phyloP scores from a whole-genome alignment of 2,888 invertebrate genomes.

The Acronicta leporina region DNA sequence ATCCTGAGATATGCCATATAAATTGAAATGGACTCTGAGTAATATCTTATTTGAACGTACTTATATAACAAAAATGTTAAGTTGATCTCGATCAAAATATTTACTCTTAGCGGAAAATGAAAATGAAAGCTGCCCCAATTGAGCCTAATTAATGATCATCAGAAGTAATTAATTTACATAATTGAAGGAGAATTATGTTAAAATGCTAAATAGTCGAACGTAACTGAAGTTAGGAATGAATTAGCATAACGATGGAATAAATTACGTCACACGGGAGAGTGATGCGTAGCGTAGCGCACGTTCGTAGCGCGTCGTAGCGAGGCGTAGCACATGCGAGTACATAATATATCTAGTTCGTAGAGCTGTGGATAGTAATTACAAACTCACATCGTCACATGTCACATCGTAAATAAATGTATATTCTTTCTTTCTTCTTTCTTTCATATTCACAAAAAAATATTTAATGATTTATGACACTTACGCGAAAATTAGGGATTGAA shows the following conservation, averaged over 20 bases:
- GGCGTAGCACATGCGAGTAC: too few relatives aligned
- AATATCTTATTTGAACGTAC: neutral
- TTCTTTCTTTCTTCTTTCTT: too few relatives aligned
- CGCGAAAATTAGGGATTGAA: too few relatives aligned
- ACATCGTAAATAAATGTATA: too few relatives aligned
- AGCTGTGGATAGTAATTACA: too few relatives aligned
- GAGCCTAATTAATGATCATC: constrained; percentile 70
- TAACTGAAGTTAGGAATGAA: constrained; percentile 63
- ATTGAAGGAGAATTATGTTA: constrained; percentile 70
- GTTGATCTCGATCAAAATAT: constrained; percentile 28
- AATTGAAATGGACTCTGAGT: too few relatives aligned
- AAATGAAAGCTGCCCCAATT: constrained; percentile 56
- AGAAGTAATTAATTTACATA: constrained; percentile 77
- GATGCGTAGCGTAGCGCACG: constrained; percentile 7
- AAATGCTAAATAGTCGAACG: constrained; percentile 71
- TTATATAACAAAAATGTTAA: constrained; percentile 23
- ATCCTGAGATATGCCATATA: too few relatives aligned
- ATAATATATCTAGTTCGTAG: too few relatives aligned
- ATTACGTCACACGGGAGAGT: constrained; percentile 41
- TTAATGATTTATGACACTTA: too few relatives aligned
- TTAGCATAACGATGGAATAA: constrained; percentile 69
- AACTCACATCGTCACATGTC: too few relatives aligned
- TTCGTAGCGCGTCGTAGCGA: constrained; percentile 8
- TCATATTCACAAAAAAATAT: too few relatives aligned
- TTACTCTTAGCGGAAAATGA: constrained; percentile 21